Conservation (phyloP, 1,140 invertebrate species). For the Bursaphelenchus mucronatus region DNA sequence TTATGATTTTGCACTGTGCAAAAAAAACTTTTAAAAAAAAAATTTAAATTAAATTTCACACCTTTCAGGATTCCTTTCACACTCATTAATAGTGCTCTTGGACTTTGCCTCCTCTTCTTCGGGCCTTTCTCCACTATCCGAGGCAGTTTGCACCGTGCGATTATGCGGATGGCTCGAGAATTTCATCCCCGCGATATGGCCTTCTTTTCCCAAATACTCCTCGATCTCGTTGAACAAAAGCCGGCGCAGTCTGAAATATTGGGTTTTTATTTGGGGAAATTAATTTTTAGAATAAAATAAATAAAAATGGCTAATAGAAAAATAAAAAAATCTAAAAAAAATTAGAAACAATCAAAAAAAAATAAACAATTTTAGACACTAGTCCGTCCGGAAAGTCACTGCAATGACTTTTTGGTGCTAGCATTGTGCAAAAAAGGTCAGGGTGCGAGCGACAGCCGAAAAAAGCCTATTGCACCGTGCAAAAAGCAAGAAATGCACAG, state of each 20-base stretch:
- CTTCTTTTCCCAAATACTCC: slow-evolving; percentile 26
- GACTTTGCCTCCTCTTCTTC: slow-evolving; percentile 5
- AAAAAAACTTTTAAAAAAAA: slow-evolving; percentile 26
- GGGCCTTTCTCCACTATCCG: no score
- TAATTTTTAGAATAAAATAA: neutral
- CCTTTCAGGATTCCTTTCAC: slow-evolving; percentile 39
- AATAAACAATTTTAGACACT: neutral
- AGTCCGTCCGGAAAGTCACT: no score
- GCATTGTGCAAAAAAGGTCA: no score
- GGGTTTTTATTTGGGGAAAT: no score
- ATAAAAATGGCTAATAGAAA: slow-evolving; percentile 9
- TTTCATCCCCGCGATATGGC: slow-evolving; percentile 17
- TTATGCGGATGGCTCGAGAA: slow-evolving; percentile 27
- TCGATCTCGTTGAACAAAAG: slow-evolving; percentile 40
- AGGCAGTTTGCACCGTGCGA: neutral
- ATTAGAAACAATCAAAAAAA: no score
- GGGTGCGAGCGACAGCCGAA: no score
- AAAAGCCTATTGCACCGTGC: no score
- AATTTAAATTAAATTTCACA: slow-evolving; percentile 16
- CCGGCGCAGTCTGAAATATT: slow-evolving; percentile 31
- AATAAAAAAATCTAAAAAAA: slow-evolving; percentile 4
- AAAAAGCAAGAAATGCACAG: no score
- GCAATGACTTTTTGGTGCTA: no score
- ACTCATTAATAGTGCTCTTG: slow-evolving; percentile 22
- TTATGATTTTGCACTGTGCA: neutral